Evolutionary conservation across 2,888 invertebrate genomes (phyloP), one percentile per base, ranked within the genome.

Genomic region (Phengaris alcon): DNA sequence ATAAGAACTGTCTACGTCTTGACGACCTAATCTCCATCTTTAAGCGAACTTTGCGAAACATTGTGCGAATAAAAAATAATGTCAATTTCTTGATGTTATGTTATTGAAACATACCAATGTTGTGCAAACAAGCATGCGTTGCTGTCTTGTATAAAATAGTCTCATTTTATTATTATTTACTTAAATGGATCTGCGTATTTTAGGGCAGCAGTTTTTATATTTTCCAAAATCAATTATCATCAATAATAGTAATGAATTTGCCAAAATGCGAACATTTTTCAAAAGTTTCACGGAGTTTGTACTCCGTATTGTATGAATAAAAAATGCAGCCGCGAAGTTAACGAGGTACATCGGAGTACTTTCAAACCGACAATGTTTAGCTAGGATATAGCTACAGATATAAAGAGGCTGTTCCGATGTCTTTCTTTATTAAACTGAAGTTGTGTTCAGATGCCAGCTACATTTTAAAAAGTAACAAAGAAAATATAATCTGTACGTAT

Each of bases 21-120:
- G 64, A 64, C 35, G 64, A 64, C 35, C 64, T 64, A 64, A 64
- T 64, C 64, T 64, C 12, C 35, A 64, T 64, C 10, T 12, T 44
- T 12, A 64, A 35, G 35, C 35, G 13, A 10, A 48, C 48, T 7
- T 48, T 48, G 13, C 6, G 35, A 44, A 13, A 44, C 8, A 44
- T 13, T 6, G 7, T 35, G 35, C 9, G 6, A 8, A 22, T 9
- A 64, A 44, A 44, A 13, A 15, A 35, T 12, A 10, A 35, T 35
- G 10, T 64, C 6, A 10, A 35, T 64, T 12, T 64, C 35, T 12
- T 6, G 48, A 3, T 48, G 48, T 48, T 48, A 48, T 48, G 48
- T 48, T 48, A 48, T 48, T 4, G 6, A 3, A 48, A 48, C 6
- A 3, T 48, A 48, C 6, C 48, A 8, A 6, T 48, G 48, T 48